phyloP scores from a whole-genome alignment of 2,113 vertebrate genomes.

The Cynoglossus semilaevis region DNA sequence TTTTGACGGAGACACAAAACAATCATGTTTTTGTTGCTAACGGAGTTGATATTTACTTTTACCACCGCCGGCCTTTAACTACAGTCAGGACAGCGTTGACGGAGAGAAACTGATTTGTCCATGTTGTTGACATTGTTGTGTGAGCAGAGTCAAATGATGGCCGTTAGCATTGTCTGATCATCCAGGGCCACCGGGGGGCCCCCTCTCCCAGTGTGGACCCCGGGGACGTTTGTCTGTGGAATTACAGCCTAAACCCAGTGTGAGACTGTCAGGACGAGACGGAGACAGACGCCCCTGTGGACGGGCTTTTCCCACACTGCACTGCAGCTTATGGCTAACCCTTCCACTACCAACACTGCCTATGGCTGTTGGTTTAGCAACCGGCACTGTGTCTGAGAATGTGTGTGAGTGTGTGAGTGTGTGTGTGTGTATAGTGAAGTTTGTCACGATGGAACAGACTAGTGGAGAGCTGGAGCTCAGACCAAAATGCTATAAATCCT shows the following conservation, averaged over 20 bases:
- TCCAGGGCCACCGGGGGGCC: background rate
- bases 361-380: slow-evolving; percentile 63
- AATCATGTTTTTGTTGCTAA: no score
- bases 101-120: no score
- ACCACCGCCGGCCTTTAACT: no score
- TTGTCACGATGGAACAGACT: slow-evolving; percentile 38
- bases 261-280: background rate
- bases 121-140: no score
- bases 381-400: slow-evolving; percentile 68
- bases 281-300: background rate
- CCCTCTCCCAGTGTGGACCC: background rate
- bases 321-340: slow-evolving; percentile 33
- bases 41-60: no score
- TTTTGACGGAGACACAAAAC: no score
- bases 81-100: no score
- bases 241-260: background rate
- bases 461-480: slow-evolving; percentile 16
- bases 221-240: background rate
- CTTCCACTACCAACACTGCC: slow-evolving; percentile 51
- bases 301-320: slow-evolving; percentile 45
- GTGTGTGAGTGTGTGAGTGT: slow-evolving; percentile 39
- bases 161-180: no score
- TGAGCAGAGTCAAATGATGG: no score
- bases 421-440: slow-evolving; percentile 16
- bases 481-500: slow-evolving; percentile 12